Conservation (phyloP, 1,140 invertebrate species). For the Macrobrachium rosenbergii region DNA sequence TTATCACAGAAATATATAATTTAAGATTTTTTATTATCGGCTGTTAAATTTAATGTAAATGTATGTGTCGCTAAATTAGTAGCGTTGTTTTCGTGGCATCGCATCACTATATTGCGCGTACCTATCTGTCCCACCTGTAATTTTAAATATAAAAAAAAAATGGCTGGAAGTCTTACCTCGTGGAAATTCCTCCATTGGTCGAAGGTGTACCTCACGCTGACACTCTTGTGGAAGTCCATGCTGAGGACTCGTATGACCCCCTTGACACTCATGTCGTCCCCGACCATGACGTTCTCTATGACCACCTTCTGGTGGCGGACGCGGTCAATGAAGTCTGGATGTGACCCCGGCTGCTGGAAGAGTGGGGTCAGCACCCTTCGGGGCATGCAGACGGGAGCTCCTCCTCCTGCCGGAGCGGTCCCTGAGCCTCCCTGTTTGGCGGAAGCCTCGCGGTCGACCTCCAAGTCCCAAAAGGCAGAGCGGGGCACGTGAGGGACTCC, state of each 20-base stretch:
- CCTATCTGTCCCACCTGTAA: no score
- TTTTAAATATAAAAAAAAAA: no score
- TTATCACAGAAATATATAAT: no score
- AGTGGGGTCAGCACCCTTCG: constrained; percentile 74
- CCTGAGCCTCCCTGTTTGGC: not conserved
- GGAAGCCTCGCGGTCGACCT: constrained; percentile 45
- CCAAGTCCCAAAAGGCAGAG: constrained; percentile 77
- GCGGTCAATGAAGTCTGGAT: constrained; percentile 82
- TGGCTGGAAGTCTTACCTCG: constrained; percentile 39
- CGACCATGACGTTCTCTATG: constrained; percentile 86
- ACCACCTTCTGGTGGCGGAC: constrained; percentile 82
- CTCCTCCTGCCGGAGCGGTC: not conserved
- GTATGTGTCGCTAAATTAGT: no score
- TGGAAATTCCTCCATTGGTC: constrained; percentile 85
- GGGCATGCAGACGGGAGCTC: constrained; percentile 27
- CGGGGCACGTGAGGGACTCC: constrained; percentile 89
- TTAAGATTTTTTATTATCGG: no score
- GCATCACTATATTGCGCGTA: no score
- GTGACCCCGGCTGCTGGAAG: constrained; percentile 86
- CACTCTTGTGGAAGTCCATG: constrained; percentile 91
- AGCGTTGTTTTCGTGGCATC: no score
- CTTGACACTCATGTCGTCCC: constrained; percentile 80
- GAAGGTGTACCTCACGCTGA: constrained; percentile 87
- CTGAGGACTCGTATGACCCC: constrained; percentile 91
- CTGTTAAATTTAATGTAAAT: no score